Base-by-base conservation (phyloP, 2,888 invertebrate species). In the Zele albiditarsus region DNA sequence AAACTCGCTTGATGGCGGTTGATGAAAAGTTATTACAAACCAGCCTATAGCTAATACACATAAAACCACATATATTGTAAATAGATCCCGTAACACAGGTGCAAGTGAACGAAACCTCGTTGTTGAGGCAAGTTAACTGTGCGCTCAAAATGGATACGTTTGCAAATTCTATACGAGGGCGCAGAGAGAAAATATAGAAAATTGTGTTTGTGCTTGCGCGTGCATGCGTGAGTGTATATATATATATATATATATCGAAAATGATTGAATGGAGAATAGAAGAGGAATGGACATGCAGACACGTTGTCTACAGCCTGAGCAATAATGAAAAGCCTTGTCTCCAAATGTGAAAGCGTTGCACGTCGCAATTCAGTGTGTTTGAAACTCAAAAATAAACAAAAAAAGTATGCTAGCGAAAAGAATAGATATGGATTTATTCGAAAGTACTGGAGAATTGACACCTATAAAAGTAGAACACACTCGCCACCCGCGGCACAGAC, bases 401-500 rank as follows among this genome's bases (percentile, higher is more conserved):
- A 53, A 53, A 53, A 3, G 10, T 1, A 53, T n/a, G 2, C 5
- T 4, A 23, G 10, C 31, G 57, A n/a, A 53, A 57, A 31, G 70
- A 71, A 62, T 46, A 62, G 68, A 70, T 25, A 57, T 49, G 70
- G 74, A 70, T 74, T 66, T 74, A 70, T 74, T 74, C 31, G 70
- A 70, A 70, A 58, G 57, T 57, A 38, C 31, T n/a, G 42, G 28
- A 68, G 23, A 68, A 62, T 28, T 68, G 73, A 70, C 69, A 74
- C 65, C 57, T 57, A 20, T 23, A 57, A 20, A 53, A 38, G 53
- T 53, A 8, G 20, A 53, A 53, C 53, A 20, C 20, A 20, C n/a
- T 20, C 53, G 53, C 53, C 53, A 53, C 20, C 5, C 8, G 23
- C 53, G 6, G 23, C 8, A 53, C 46, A 16, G 46, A 46, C 46